These are phyloP conservation scores for Chloropsis hardwickii DNA, from an alignment of 2,113 vertebrate genomes.

Conservation along the genomic window DNA sequence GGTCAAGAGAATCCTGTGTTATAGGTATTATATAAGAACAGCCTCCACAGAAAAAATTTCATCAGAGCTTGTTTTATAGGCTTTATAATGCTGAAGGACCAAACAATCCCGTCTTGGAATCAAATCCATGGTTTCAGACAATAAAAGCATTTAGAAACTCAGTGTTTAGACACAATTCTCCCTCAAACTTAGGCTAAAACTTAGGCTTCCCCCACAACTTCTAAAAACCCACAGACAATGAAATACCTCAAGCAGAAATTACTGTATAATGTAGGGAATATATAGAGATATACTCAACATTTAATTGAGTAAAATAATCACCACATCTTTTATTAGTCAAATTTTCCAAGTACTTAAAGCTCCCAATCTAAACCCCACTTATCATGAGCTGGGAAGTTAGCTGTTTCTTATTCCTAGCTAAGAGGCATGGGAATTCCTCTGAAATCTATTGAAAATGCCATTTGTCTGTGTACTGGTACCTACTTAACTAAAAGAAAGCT, in stretches of 20 bases:
- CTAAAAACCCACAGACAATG: neutral
- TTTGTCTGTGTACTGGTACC: neutral
- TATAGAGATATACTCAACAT: neutral
- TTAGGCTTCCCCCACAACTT: neutral
- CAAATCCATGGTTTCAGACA: neutral
- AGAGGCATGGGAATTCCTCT: neutral
- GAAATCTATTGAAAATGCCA: neutral
- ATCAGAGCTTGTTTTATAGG: neutral
- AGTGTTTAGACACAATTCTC: neutral
- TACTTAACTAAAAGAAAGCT: neutral
- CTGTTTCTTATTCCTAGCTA: neutral
- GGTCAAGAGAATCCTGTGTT: neutral
- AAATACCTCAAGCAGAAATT: neutral
- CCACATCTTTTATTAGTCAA: neutral
- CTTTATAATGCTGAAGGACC: neutral
- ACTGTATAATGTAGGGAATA: neutral
- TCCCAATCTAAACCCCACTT: neutral
- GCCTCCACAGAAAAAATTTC: neutral
- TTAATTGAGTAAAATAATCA: neutral
- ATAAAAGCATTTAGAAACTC: neutral
- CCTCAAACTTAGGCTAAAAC: neutral
- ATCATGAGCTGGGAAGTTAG: neutral
- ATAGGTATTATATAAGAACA: neutral
- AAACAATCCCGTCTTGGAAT: neutral
- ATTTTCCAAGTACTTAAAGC: neutral